These are phyloP conservation scores for Phymastichus coffea DNA, from an alignment of 1,140 invertebrate species.

Conservation along the genomic window DNA sequence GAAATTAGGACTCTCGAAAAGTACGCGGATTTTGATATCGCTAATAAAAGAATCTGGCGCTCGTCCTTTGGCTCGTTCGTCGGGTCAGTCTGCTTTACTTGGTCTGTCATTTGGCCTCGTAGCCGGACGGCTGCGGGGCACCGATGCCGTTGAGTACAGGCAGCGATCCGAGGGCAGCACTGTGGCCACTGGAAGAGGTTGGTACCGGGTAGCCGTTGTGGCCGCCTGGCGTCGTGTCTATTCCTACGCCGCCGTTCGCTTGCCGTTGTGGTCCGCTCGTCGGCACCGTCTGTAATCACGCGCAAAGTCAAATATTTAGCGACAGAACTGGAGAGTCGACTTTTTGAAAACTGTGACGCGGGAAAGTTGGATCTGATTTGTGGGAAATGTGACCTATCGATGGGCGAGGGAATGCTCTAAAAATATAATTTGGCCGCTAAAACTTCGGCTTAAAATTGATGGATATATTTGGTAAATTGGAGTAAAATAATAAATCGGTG, in stretches of 20 bases:
- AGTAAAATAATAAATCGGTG: no score
- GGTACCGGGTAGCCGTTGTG: conserved; percentile 54
- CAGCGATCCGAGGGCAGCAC: conserved; percentile 22
- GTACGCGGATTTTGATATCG: no score
- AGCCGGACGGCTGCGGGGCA: conserved; percentile 38
- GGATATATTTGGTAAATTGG: no score
- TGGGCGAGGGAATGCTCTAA: no score
- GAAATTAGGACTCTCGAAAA: conserved; percentile 2
- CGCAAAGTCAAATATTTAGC: not conserved
- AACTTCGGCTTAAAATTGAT: no score
- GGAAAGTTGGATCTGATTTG: not conserved
- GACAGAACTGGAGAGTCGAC: not conserved
- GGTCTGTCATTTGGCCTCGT: conserved; percentile 55
- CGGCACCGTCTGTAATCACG: conserved; percentile 42
- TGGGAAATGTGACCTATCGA: no score
- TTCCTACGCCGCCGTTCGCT: conserved; percentile 39
- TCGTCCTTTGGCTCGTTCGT: no score
- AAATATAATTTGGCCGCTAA: no score
- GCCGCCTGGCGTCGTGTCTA: conserved; percentile 32
- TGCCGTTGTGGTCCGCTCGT: conserved; percentile 42
- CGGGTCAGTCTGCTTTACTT: conserved; percentile 46
- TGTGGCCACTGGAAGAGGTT: conserved; percentile 47
- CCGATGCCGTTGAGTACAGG: conserved; percentile 42
- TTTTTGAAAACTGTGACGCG: not conserved
- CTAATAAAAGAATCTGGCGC: no score